Conservation (phyloP, 2,888 invertebrate genomes). For the Ormyrus nitidulus region DNA sequence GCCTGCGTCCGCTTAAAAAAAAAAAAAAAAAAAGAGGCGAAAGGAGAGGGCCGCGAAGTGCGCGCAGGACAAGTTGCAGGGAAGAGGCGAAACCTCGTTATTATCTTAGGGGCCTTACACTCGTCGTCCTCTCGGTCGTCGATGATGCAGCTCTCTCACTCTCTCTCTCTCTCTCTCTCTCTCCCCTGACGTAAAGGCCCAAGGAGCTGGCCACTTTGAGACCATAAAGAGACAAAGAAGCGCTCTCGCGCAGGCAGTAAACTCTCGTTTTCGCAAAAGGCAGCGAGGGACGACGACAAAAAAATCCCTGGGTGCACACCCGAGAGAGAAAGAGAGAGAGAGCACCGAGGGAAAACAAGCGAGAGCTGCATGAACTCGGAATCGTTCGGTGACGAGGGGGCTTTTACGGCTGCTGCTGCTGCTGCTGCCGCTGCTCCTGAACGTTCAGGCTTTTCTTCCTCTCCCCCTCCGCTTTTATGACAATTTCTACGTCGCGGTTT, state of each 20-base stretch:
- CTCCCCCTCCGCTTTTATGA: conserved; percentile 25
- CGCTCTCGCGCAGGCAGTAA: conserved; percentile 65
- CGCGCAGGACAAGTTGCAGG: conserved; percentile 40
- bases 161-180: conserved; percentile 22
- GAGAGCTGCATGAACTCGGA: conserved; percentile 27
- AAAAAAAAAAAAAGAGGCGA: background rate
- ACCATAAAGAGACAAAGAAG: conserved; percentile 75
- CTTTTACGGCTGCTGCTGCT: conserved; percentile 39
- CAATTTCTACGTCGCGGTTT: conserved; percentile 48
- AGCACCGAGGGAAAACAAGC: conserved; percentile 54
- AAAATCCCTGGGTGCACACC: background rate
- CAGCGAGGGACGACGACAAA: conserved; percentile 53
- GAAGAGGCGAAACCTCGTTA: conserved; percentile 70
- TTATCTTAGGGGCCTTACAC: conserved; percentile 65
- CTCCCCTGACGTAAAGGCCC: conserved; percentile 46
- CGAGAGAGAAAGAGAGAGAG: conserved; percentile 33
- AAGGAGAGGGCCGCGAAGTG: background rate
- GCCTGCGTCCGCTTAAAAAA: background rate
- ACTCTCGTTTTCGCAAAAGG: conserved; percentile 72
- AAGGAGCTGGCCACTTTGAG: conserved; percentile 70
- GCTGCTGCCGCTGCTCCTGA: no score
- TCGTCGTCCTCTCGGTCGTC: conserved; percentile 67
- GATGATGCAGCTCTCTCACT: conserved; percentile 17
- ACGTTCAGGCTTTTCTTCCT: background rate
- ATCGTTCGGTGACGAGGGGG: conserved; percentile 21